A percentile compares a stretch with the other conserved stretches of the same genome.
phyloP scores from a whole-genome alignment of 1,140 invertebrate genomes.

The Trichonephila clavata region DNA sequence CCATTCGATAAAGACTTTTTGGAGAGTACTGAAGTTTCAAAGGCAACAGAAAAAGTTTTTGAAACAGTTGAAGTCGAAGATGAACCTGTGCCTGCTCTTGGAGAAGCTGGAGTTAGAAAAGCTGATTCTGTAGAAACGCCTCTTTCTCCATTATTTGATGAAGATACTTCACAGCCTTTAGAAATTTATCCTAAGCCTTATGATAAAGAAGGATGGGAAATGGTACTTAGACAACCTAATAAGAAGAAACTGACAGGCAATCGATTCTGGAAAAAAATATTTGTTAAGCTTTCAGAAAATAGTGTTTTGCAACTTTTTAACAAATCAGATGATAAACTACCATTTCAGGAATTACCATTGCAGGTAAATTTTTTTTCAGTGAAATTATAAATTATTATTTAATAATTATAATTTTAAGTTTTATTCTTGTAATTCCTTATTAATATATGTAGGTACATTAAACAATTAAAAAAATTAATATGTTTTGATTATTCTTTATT shows the following conservation, averaged over 20 bases:
- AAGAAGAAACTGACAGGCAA: constrained; percentile 98
- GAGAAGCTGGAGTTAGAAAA: constrained; percentile 74
- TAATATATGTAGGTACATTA: too few relatives aligned
- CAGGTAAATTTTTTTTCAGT: constrained; percentile 83
- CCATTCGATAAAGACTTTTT: constrained; percentile 89
- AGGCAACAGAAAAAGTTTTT: constrained; percentile 77
- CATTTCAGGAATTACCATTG: constrained; percentile 89
- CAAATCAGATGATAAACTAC: constrained; percentile 88
- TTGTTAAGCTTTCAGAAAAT: constrained; percentile 90
- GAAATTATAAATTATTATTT: too few relatives aligned
- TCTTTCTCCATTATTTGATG: constrained; percentile 91
- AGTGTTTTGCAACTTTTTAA: constrained; percentile 93
- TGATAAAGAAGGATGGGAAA: constrained; percentile 95
- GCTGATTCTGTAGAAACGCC: constrained; percentile 78
- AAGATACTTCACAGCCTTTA: constrained; percentile 94
- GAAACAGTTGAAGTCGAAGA: constrained; percentile 68
- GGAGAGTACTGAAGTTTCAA: constrained; percentile 80
- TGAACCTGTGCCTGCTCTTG: constrained; percentile 72
- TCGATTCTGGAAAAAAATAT: constrained; percentile 99
- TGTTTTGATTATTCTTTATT: too few relatives aligned
- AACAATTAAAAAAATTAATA: too few relatives aligned
- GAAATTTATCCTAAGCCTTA: constrained; percentile 93
- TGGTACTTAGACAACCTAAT: constrained; percentile 96
- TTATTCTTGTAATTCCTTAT: too few relatives aligned
- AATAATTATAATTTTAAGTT: too few relatives aligned